These are phyloP conservation scores for Porites evermanni DNA, from an alignment of 92 coral and sea anemone genomes.

Conservation along the genomic window DNA sequence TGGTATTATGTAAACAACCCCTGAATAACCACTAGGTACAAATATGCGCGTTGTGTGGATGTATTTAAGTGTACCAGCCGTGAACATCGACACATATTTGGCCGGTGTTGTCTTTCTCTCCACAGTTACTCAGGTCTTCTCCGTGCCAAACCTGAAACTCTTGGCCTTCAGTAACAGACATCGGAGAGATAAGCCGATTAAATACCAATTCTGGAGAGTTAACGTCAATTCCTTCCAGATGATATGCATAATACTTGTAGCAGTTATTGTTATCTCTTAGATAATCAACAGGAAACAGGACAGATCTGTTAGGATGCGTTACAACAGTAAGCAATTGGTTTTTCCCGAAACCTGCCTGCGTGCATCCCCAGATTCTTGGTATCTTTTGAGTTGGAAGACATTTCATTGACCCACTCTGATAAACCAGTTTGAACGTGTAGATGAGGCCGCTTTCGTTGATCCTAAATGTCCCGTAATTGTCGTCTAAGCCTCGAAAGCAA, in stretches of 20 bases:
- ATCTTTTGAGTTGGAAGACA: background rate
- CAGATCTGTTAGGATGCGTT: background rate
- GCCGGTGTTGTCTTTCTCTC: background rate
- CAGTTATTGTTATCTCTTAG: background rate
- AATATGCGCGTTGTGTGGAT: no score
- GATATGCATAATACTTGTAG: background rate
- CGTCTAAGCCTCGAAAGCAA: background rate
- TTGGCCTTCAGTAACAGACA: background rate
- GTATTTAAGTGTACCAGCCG: background rate
- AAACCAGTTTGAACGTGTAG: slow-evolving; percentile 1
- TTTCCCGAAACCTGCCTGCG: background rate
- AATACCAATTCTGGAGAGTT: slow-evolving; percentile 6
- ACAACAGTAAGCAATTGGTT: background rate
- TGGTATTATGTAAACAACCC: background rate
- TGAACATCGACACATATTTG: slow-evolving; percentile 13
- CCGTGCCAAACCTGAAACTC: slow-evolving; percentile 28
- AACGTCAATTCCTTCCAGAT: background rate
- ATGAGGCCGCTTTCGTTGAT: background rate
- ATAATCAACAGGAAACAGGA: background rate
- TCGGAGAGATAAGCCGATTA: background rate
- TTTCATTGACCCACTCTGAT: background rate
- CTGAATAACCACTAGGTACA: background rate
- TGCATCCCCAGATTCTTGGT: slow-evolving; percentile 5
- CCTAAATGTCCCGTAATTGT: background rate
- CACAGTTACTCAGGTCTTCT: background rate